Evolutionary conservation across 1,140 invertebrate species (phyloP).

Genomic region (Sipha flava): DNA sequence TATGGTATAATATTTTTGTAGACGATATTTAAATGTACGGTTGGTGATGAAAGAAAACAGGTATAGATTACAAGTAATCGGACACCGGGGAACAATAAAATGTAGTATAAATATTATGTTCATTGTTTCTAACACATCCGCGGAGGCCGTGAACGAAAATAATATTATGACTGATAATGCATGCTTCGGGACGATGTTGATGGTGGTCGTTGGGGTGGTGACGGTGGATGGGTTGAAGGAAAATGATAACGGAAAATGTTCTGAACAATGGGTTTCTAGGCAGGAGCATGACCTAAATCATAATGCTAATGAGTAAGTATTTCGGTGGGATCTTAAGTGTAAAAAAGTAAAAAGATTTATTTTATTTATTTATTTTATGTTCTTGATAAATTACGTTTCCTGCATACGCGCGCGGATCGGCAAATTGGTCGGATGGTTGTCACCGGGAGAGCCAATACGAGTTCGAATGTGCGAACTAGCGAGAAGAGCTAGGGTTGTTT

Average conservation of each 20-base stretch:
- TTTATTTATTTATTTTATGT: too few species aligned
- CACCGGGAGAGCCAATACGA: not conserved
- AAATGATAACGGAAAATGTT: not conserved
- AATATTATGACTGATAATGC: not conserved
- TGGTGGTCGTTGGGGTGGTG: too few species aligned
- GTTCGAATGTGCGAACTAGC: not conserved
- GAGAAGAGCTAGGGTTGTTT: not conserved
- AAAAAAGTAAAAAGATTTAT: not conserved
- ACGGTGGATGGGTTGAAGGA: too few species aligned
- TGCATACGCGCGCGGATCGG: not conserved
- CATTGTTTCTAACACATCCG: not conserved
- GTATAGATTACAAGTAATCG: not conserved
- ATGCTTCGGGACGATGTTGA: not conserved
- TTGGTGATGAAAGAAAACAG: not conserved
- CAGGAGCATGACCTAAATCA: constrained; percentile 9
- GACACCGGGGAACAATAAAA: not conserved
- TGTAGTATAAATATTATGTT: not conserved
- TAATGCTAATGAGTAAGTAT: constrained; percentile 5
- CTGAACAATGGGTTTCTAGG: not conserved
- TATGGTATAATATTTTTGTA: too few species aligned
- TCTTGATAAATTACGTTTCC: not conserved
- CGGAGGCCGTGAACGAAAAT: not conserved
- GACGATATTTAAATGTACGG: too few species aligned
- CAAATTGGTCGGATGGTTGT: not conserved
- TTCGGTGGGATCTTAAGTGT: not conserved